Evolutionary conservation across 23 tunicate species (phyloP), one percentile per base, ranked within the genome.

Genomic region (Halocynthia roretzi): DNA sequence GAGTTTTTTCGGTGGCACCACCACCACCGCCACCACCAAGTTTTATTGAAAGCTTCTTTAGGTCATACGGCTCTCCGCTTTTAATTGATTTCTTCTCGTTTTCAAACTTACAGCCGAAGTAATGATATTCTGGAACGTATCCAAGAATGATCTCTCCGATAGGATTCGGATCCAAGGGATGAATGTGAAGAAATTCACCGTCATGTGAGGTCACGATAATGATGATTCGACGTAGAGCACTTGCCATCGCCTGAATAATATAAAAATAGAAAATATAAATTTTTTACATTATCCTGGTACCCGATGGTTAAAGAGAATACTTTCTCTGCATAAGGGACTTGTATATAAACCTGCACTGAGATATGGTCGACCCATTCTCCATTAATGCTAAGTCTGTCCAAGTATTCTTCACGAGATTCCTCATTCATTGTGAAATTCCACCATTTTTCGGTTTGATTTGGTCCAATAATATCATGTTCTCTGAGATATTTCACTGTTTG

Each of bases 351-450:
- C 70, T 65, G 85, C 6, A 81, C 58, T 69, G 82, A 81, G 55
- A 87, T 61, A 51, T 81, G 82, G 75, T 87, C 93, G 19, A 67
- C 78, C 50, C 51, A 51, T 70, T 77, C 82, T 17, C 86, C 83
- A 49, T 77, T 80, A 7, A 7, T 6, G 19, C 63, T 52, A 52
- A 80, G 53, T 23, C 81, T 81, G 11, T 52, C 51, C 54, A 87
- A 68, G 76, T 87, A 87, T 49, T 77, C 86, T 6, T 77, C 53
- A 60, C 77, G 71, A 12, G 83, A 67, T 71, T 75, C 71, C 6
- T 64, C 86, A 11, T 76, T 74, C 2, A 87, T 53, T 9, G 80
- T 80, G 12, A 54, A 44, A 49, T 48, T 53, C 85, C 83, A 81
- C 52, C 40, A 52, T 12, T 71, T 55, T 6, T 82, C 85, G 10